phyloP scores from a whole-genome alignment of 2,888 invertebrate species.

The Platerodrilus igneus region DNA sequence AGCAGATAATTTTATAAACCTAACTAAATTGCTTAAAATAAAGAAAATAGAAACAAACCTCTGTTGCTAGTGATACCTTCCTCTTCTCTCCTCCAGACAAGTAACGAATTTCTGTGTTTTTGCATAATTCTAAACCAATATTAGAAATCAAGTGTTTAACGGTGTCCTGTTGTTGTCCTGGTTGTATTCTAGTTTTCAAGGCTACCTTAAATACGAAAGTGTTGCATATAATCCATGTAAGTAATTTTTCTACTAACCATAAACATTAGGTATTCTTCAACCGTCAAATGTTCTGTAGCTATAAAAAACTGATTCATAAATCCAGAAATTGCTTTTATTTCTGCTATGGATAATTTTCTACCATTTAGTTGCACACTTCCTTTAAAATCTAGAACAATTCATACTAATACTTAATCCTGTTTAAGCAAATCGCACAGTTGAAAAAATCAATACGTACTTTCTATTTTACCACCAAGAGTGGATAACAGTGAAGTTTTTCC shows the following conservation, averaged over 20 bases:
- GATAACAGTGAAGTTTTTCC: slow-evolving; percentile 73
- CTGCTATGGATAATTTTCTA: slow-evolving; percentile 55
- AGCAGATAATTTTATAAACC: no score
- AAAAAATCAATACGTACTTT: slow-evolving; percentile 49
- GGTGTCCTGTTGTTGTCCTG: slow-evolving; percentile 39
- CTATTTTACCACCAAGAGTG: slow-evolving; percentile 66
- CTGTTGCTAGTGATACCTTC: slow-evolving; percentile 76
- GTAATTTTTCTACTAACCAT: slow-evolving; percentile 57
- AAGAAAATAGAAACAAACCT: no score
- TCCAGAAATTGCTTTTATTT: slow-evolving; percentile 72
- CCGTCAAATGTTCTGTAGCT: slow-evolving; percentile 71
- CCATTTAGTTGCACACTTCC: no score
- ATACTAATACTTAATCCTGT: no score
- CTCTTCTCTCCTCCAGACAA: slow-evolving; percentile 89
- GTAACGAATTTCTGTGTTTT: slow-evolving; percentile 65
- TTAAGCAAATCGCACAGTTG: no score
- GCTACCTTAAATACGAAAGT: slow-evolving; percentile 46
- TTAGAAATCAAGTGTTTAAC: slow-evolving; percentile 56
- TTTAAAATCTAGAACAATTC: no score
- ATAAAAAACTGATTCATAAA: slow-evolving; percentile 85
- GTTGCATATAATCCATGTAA: no score
- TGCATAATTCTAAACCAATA: slow-evolving; percentile 69
- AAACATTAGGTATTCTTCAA: slow-evolving; percentile 78
- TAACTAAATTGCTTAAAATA: no score
- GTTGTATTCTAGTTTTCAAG: no score